phyloP scores from a whole-genome alignment of 2,113 vertebrate species.

The Syngnathoides biaculeatus region DNA sequence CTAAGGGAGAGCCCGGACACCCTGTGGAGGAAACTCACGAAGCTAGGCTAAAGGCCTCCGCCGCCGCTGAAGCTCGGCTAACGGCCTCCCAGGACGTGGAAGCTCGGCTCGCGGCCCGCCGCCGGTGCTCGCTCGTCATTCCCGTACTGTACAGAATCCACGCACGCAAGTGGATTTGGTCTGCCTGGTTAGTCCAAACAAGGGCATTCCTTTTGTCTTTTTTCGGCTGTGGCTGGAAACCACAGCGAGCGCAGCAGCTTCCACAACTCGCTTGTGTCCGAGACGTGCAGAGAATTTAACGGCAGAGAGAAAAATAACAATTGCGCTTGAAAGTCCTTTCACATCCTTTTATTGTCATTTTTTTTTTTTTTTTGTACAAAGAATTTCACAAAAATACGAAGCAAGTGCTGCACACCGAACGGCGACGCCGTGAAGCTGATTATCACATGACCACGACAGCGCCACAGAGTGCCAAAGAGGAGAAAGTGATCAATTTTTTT shows the following conservation, averaged over 20 bases:
- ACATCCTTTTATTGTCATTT: constrained; percentile 51
- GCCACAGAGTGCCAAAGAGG: constrained; percentile 36
- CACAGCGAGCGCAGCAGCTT: constrained; percentile 45
- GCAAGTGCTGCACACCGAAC: constrained; percentile 57
- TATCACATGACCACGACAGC: constrained; percentile 63
- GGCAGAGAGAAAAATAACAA: background rate
- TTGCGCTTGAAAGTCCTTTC: constrained; percentile 31
- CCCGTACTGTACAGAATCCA: too few species aligned
- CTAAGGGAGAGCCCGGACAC: too few species aligned
- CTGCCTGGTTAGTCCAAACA: constrained; percentile 4
- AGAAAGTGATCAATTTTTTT: background rate
- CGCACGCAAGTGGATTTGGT: background rate
- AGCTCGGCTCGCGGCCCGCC: too few species aligned
- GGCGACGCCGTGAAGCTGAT: constrained; percentile 60
- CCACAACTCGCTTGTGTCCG: constrained; percentile 31
- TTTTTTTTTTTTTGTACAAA: constrained; percentile 64
- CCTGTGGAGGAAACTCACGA: too few species aligned
- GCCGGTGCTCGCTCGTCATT: too few species aligned
- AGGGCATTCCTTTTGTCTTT: constrained; percentile 59
- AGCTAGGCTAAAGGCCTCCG: too few species aligned
- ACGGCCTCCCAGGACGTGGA: too few species aligned
- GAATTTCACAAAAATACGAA: constrained; percentile 72
- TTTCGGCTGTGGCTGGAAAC: constrained; percentile 59
- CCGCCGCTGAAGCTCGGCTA: too few species aligned
- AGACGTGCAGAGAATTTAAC: constrained; percentile 24